Conservation (phyloP, 2,888 invertebrate genomes). For the Hyles lineata region DNA sequence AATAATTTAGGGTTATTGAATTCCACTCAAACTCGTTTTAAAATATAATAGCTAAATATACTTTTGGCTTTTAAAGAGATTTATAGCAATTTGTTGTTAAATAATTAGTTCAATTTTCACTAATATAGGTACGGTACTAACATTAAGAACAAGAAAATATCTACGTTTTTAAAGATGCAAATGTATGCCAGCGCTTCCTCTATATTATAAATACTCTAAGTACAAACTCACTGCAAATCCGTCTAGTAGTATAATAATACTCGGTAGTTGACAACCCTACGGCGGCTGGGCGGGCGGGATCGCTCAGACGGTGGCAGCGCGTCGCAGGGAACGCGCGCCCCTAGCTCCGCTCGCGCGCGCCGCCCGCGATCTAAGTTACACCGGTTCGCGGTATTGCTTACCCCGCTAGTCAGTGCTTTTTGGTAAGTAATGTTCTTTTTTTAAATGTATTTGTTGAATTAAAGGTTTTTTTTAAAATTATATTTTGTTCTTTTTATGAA, state of each 20-base stretch:
- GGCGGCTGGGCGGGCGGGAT: slow-evolving; percentile 52
- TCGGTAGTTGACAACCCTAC: slow-evolving; percentile 11
- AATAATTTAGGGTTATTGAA: too few species aligned
- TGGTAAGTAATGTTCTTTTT: slow-evolving; percentile 4
- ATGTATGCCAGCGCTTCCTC: too few species aligned
- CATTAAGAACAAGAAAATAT: too few species aligned
- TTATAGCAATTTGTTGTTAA: too few species aligned
- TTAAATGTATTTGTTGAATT: too few species aligned
- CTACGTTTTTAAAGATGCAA: too few species aligned
- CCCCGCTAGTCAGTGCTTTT: slow-evolving; percentile 37
- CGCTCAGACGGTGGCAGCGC: slow-evolving; percentile 59
- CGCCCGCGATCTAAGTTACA: slow-evolving; percentile 63
- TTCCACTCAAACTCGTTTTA: too few species aligned
- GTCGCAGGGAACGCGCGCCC: slow-evolving; percentile 52
- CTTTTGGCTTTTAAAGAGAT: too few species aligned
- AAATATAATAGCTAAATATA: too few species aligned
- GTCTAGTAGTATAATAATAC: not conserved
- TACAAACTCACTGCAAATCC: not conserved
- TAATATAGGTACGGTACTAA: too few species aligned
- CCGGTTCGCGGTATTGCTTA: slow-evolving; percentile 35
- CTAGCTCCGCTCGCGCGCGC: slow-evolving; percentile 40
- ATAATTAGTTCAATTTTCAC: too few species aligned
- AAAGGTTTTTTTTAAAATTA: not conserved
- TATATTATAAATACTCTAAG: too few species aligned
- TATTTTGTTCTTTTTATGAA: not conserved